Evolutionary conservation across 2,888 invertebrate species (phyloP), one percentile per base, ranked within the genome.

Genomic region (Lasius fuliginosus): DNA sequence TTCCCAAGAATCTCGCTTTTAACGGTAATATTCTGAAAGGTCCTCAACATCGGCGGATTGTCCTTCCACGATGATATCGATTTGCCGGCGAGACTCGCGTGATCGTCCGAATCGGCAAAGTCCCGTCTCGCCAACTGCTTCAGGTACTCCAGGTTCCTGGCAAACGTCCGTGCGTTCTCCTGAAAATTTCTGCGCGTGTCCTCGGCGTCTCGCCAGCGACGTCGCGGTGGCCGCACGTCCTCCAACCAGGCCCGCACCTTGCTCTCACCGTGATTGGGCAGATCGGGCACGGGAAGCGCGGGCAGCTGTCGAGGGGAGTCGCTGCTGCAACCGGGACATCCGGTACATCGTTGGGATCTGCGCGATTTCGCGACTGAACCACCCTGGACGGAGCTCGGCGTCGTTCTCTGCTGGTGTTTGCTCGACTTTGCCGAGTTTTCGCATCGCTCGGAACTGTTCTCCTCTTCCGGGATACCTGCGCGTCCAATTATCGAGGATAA

Each of bases 391-490:
- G 92, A 94, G 30, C 74, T 89, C 4, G 87, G 81, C 0, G 90
- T 84, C 0, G 85, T 82, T 0, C 89, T 90, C n/a, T 90, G 89
- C 9, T 91, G 91, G 18, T 75, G 69, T n/a, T 84, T 88, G 46
- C 69, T 62, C 67, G 90, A 91, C 23, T 82, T 87, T 23, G 89
- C 81, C 4, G 91, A 89, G 36, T 5, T 36, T 27, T 89, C 88
- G 87, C 92, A 92, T 65, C 88, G 90, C 42, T 93, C 93, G 27
- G 91, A 90, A 82, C 94, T 95, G 8, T 95, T 95, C 90, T 97
- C 97, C 95, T 98, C 98, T 95, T 98, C 98, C 0, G 98, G 98
- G 91, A 98, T 98, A 92, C 97, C 94, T 94, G 83, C 6, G 64
- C 18, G 65, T 64, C 23, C 65, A 42, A 77, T 77, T 67, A 67